Evolutionary conservation across 1,140 invertebrate species (phyloP), one percentile per base, ranked within the genome.

Genomic region (Araneus ventricosus): DNA sequence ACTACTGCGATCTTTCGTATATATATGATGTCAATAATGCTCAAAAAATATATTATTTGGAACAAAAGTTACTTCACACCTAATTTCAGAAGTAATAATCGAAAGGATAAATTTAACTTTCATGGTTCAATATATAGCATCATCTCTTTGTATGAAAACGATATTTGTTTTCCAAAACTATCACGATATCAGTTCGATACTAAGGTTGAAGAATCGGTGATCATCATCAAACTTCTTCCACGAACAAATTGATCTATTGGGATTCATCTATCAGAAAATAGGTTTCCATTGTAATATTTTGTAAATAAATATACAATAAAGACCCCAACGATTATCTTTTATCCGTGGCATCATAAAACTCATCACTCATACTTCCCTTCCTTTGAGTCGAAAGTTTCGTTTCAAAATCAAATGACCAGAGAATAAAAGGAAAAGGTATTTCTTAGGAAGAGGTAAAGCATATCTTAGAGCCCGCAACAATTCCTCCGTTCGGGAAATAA

Each of bases 381-480:
- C n/a, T 63, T 63, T 63, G 59, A 63, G 20, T n/a, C 6, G 20
- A n/a, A 63, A 63, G 22, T 63, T 63, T 63, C 59, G n/a, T 63
- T 63, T 63, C 59, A 63, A 63, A 63, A 63, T 63, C 59, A 63
- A 63, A 63, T 63, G 59, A 63, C 59, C 59, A n/a, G 6, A 63
- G 20, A 63, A 63, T 63, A 63, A 63, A 63, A n/a, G 59, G 59
- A 10, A 45, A 10, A 61, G 22, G 59, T 63, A 63, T 63, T 63
- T n/a, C 59, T 63, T 63, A 63, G 0, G 59, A 24, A 24, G 6
- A n/a, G 20, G 22, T 22, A 63, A 24, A n/a, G 59, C 22, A 20
- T 63, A 63, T 63, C 59, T 63, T 63, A 6, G 22, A 63, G 59
- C 59, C 59, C 59, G 59, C 59, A 63, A 63, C 2, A 63, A 63